Evolutionary conservation across 1,140 invertebrate species (phyloP).

Genomic region (Caenorhabditis remanei): DNA sequence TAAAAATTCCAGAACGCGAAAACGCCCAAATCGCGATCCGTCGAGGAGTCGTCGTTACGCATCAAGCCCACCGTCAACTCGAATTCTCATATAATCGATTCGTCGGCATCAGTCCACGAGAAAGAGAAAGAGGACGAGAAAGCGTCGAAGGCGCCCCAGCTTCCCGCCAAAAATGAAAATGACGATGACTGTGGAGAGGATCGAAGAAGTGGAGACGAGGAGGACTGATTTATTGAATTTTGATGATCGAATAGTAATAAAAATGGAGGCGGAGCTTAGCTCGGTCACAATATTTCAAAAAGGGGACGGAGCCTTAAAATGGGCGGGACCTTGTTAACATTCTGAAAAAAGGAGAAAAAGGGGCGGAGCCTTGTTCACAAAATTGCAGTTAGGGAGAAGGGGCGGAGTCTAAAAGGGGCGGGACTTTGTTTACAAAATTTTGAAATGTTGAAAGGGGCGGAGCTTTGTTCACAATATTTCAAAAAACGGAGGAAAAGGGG

Average conservation of each 20-base stretch:
- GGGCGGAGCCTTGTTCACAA: not conserved
- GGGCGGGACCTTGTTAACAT: not conserved
- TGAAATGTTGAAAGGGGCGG: not conserved
- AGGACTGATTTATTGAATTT: no score
- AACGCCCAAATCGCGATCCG: not conserved
- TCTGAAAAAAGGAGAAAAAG: not conserved
- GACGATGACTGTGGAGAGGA: no score
- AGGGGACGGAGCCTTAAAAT: not conserved
- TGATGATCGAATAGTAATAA: no score
- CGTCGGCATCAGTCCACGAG: not conserved
- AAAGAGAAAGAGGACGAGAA: not conserved
- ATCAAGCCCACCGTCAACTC: not conserved
- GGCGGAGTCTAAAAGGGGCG: no score
- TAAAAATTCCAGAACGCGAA: no score
- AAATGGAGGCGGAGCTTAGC: no score
- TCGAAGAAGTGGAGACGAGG: no score
- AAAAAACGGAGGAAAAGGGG: no score
- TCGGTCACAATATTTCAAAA: not conserved
- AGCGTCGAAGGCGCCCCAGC: not conserved
- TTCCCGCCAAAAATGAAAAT: not conserved
- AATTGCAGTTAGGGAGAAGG: no score
- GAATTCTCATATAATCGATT: not conserved
- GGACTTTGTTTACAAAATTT: no score
- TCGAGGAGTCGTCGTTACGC: not conserved
- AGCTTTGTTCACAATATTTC: no score